Evolutionary conservation across 2,797 vertebrate genomes (phyloP).

Genomic region (Cirrhinus molitorella): DNA sequence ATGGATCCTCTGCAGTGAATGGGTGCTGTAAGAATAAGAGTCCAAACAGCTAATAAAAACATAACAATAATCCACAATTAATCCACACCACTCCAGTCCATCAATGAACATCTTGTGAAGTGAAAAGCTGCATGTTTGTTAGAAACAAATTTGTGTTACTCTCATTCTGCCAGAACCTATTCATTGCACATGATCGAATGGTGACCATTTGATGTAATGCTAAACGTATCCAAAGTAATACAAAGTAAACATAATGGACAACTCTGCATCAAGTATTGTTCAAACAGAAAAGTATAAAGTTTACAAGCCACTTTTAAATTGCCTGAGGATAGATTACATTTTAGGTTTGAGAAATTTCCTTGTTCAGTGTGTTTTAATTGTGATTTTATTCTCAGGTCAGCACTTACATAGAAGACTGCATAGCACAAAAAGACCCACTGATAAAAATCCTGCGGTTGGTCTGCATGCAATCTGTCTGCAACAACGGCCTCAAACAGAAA

Average conservation of each 20-base stretch:
- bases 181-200: too few relatives aligned
- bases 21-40: too few relatives aligned
- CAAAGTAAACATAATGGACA: not conserved
- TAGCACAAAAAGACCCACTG: constrained; percentile 92
- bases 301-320: too few relatives aligned
- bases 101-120: too few relatives aligned
- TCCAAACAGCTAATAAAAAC: too few relatives aligned
- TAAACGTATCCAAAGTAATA: not conserved
- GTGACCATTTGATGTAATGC: too few relatives aligned
- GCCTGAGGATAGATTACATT: not conserved
- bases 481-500: constrained; percentile 95
- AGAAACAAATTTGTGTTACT: too few relatives aligned
- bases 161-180: too few relatives aligned
- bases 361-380: not conserved
- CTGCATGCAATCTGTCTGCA: constrained; percentile 96
- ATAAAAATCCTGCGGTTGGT: constrained; percentile 93
- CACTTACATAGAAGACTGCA: constrained; percentile 93
- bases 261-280: not conserved
- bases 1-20: too few relatives aligned
- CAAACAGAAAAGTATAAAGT: not conserved
- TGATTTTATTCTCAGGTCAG: constrained; percentile 81
- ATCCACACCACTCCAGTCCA: too few relatives aligned
- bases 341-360: not conserved
- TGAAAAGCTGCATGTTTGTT: too few relatives aligned
- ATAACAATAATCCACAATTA: too few relatives aligned